phyloP scores from a whole-genome alignment of 2,888 invertebrate species.

The Drosophila cracens region DNA sequence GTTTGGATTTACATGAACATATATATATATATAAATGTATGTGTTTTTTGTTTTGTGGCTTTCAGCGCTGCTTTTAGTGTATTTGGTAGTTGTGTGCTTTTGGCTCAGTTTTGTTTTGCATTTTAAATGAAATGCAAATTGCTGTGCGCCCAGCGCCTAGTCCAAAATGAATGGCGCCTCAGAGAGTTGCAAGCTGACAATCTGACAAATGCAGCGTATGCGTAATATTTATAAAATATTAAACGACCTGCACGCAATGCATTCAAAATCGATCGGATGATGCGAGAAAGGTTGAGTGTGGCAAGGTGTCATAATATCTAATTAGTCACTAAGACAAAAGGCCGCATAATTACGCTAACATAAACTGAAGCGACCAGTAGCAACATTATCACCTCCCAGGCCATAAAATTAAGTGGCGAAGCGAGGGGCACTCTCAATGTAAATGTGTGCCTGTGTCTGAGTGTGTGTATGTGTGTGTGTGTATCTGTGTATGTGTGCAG shows the following conservation, averaged over 20 bases:
- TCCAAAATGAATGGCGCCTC: conserved; percentile 65
- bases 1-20: conserved; percentile 26
- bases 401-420: conserved; percentile 60
- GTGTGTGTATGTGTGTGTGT: conserved; percentile 4
- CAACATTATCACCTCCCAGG: conserved; percentile 70
- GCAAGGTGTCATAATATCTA: conserved; percentile 70
- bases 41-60: conserved; percentile 59
- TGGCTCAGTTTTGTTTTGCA: conserved; percentile 64
- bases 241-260: conserved; percentile 49
- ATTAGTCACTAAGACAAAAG: conserved; percentile 77
- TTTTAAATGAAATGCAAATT: conserved; percentile 78
- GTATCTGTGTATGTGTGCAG: conserved; percentile 11
- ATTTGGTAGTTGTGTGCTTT: conserved; percentile 42
- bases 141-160: conserved; percentile 41
- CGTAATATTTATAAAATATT: conserved; percentile 75
- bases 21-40: conserved; percentile 28
- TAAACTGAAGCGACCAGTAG: conserved; percentile 58
- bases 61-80: conserved; percentile 63
- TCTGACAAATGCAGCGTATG: conserved; percentile 57
- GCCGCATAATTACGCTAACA: conserved; percentile 77
- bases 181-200: conserved; percentile 51
- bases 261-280: conserved; percentile 8
- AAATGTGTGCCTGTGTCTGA: conserved; percentile 9
- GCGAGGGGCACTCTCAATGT: conserved; percentile 9
- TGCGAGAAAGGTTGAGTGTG: conserved; percentile 3